Conservation (phyloP, 2,888 invertebrate species). For the Agrypnus murinus region DNA sequence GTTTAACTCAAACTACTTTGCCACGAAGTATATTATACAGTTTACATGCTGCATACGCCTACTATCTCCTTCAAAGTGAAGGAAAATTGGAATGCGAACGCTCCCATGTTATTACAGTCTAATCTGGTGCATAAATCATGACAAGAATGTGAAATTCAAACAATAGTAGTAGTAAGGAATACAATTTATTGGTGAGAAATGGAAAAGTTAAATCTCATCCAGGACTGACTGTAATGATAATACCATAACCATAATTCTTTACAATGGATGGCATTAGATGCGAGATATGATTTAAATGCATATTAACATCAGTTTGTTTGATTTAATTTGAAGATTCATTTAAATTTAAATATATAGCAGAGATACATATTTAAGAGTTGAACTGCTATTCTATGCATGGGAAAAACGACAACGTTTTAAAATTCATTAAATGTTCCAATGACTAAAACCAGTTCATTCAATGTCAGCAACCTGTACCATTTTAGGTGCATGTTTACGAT, state of each 20-base stretch:
- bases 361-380: neutral
- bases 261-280: too few relatives aligned
- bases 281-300: too few relatives aligned
- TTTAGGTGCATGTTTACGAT: neutral
- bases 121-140: constrained; percentile 40
- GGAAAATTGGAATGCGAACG: constrained; percentile 41
- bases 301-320: too few relatives aligned
- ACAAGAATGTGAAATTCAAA: constrained; percentile 34
- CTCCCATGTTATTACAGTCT: constrained; percentile 36
- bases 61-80: constrained; percentile 23
- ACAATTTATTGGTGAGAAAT: constrained; percentile 22
- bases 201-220: neutral
- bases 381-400: neutral
- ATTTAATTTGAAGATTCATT: neutral
- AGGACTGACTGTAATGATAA: too few relatives aligned
- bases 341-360: neutral
- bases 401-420: neutral
- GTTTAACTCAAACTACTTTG: constrained; percentile 4
- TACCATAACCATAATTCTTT: too few relatives aligned
- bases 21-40: constrained; percentile 24
- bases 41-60: constrained; percentile 23
- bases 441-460: constrained; percentile 10
- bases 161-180: constrained; percentile 15
- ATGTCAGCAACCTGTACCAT: constrained; percentile 11
- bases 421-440: constrained; percentile 10